Conservation (phyloP, 2,797 vertebrate genomes). For the Halcyon leucocephala region DNA sequence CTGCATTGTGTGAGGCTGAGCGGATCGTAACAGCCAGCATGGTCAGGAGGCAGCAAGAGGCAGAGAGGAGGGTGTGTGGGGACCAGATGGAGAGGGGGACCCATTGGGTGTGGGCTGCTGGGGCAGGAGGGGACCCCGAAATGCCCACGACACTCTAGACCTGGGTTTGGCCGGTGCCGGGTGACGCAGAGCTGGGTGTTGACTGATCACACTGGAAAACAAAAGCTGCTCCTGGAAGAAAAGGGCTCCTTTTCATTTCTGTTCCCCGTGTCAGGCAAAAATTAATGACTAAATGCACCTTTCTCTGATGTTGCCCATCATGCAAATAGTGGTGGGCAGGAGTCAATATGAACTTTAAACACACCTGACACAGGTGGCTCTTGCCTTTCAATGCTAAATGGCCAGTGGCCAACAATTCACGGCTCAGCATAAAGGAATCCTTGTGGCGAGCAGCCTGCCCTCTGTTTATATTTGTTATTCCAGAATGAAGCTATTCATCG, state of each 20-base stretch:
- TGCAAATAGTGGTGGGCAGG: conserved; percentile 45
- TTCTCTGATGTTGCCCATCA: conserved; percentile 62
- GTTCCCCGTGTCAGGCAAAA: conserved; percentile 58
- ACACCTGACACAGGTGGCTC: conserved; percentile 76
- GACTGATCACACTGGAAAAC: conserved; percentile 63
- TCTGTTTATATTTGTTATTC: conserved; percentile 62
- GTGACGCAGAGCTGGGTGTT: conserved; percentile 15
- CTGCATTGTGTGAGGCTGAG: not conserved
- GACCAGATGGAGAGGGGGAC: fast-evolving
- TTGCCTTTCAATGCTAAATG: conserved; percentile 63
- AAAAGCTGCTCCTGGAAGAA: conserved; percentile 63
- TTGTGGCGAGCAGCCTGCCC: conserved; percentile 53
- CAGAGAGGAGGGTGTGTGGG: not conserved
- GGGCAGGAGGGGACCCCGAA: not conserved
- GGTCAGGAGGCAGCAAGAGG: not conserved
- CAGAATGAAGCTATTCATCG: conserved; percentile 44
- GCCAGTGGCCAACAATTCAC: conserved; percentile 67
- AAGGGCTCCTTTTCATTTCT: conserved; percentile 55
- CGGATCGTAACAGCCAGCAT: not conserved
- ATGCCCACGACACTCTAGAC: not conserved
- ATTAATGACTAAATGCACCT: conserved; percentile 55
- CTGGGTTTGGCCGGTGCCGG: not conserved
- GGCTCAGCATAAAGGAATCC: conserved; percentile 54
- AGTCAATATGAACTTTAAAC: conserved; percentile 75
- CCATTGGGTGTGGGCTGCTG: not conserved